These are phyloP conservation scores for Enchytraeus crypticus DNA, from an alignment of 2,888 invertebrate species.

Conservation along the genomic window DNA sequence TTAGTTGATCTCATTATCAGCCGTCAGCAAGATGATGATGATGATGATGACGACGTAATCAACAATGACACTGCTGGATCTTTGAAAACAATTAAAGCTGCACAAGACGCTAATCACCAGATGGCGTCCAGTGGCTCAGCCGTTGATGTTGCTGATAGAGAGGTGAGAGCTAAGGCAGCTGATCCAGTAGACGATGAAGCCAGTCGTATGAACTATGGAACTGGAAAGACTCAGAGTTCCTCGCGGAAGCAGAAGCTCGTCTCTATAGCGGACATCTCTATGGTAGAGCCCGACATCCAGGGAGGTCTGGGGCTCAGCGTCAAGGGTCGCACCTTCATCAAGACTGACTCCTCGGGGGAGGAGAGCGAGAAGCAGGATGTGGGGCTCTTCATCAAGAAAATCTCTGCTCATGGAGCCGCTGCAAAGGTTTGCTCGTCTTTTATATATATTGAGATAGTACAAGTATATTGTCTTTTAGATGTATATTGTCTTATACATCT, in stretches of 20 bases:
- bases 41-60: background rate
- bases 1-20: constrained; percentile 74
- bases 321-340: background rate
- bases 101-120: background rate
- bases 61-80: background rate
- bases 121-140: too few species aligned
- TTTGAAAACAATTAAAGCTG: background rate
- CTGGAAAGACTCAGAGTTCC: too few species aligned
- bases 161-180: too few species aligned
- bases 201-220: too few species aligned
- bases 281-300: background rate
- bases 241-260: too few species aligned
- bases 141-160: too few species aligned
- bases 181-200: too few species aligned
- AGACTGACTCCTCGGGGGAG: too few species aligned
- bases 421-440: constrained; percentile 41
- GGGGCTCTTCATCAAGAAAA: constrained; percentile 94
- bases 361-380: constrained; percentile 54
- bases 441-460: too few species aligned
- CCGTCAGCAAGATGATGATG: constrained; percentile 54
- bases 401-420: constrained; percentile 90
- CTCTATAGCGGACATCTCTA: background rate
- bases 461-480: too few species aligned
- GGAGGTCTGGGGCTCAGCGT: constrained; percentile 1
- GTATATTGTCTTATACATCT: too few species aligned